phyloP scores from a whole-genome alignment of 2,888 invertebrate species.

The Girardia tigrina region DNA sequence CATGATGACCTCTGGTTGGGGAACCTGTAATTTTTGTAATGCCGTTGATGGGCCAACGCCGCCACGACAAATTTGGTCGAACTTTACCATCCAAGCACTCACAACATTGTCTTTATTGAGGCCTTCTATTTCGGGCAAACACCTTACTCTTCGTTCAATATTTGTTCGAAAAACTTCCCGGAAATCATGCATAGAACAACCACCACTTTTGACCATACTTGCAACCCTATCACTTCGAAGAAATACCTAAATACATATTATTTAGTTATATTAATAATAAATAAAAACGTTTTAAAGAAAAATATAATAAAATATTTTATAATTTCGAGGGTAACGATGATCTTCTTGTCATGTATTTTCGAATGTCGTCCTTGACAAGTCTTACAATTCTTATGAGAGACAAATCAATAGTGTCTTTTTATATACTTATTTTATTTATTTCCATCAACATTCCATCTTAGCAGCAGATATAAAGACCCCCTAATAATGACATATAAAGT shows the following conservation, averaged over 20 bases:
- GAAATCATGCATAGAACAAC: conserved; percentile 94
- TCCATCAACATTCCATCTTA: too few species aligned
- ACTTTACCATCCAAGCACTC: conserved; percentile 94
- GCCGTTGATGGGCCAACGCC: conserved; percentile 39
- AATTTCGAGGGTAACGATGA: too few species aligned
- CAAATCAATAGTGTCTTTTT: too few species aligned
- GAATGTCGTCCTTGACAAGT: too few species aligned
- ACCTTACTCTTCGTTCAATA: conserved; percentile 88
- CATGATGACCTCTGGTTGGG: conserved; percentile 34
- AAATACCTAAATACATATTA: conserved; percentile 58
- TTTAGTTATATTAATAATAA: too few species aligned
- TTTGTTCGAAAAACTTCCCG: conserved; percentile 93
- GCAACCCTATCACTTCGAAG: conserved; percentile 85
- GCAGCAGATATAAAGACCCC: too few species aligned
- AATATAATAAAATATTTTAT: too few species aligned
- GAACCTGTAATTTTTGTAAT: conserved; percentile 32
- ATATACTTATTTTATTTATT: too few species aligned
- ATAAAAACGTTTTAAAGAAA: too few species aligned
- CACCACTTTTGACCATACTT: conserved; percentile 91
- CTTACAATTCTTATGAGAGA: too few species aligned
- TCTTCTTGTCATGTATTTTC: too few species aligned
- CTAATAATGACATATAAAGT: too few species aligned
- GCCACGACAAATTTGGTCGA: conserved; percentile 77
- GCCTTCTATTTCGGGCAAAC: conserved; percentile 95
- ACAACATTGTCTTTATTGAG: conserved; percentile 88